Evolutionary conservation across 2,888 invertebrate species (phyloP).

Genomic region (Chrysodeixis includens): DNA sequence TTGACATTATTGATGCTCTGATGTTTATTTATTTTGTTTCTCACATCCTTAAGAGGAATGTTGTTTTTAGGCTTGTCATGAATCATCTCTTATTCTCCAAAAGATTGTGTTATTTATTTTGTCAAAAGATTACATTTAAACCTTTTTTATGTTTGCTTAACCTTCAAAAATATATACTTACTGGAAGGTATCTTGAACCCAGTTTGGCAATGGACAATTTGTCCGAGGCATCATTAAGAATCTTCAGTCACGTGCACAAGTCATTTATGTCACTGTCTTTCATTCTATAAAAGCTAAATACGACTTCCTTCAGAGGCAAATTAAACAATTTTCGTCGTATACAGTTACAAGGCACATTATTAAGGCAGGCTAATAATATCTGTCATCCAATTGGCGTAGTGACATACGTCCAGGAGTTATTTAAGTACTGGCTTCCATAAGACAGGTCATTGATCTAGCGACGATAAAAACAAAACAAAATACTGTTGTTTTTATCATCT

Average conservation of each 20-base stretch:
- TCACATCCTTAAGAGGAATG: neutral
- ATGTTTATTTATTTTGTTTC: neutral
- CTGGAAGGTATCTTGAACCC: neutral
- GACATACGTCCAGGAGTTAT: constrained; percentile 1
- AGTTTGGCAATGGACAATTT: neutral
- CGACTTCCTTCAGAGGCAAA: neutral
- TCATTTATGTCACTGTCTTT: no score
- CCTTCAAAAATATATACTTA: neutral
- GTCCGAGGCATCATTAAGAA: neutral
- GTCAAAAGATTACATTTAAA: neutral
- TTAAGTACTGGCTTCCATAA: neutral
- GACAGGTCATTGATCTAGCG: neutral
- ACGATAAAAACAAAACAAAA: no score
- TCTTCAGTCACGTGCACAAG: neutral
- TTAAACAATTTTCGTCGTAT: constrained; percentile 4
- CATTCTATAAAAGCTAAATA: neutral
- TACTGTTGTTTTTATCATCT: neutral
- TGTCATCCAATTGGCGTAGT: neutral
- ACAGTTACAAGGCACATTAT: neutral
- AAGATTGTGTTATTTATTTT: neutral
- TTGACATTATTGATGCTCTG: neutral
- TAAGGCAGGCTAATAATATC: constrained; percentile 7
- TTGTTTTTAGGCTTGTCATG: neutral
- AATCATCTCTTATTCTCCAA: neutral
- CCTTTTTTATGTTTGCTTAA: neutral